Percentiles rank a stretch among this genome's conserved stretches.
Conservation (phyloP, 1,140 invertebrate species). For the Drosophila arizonae region DNA sequence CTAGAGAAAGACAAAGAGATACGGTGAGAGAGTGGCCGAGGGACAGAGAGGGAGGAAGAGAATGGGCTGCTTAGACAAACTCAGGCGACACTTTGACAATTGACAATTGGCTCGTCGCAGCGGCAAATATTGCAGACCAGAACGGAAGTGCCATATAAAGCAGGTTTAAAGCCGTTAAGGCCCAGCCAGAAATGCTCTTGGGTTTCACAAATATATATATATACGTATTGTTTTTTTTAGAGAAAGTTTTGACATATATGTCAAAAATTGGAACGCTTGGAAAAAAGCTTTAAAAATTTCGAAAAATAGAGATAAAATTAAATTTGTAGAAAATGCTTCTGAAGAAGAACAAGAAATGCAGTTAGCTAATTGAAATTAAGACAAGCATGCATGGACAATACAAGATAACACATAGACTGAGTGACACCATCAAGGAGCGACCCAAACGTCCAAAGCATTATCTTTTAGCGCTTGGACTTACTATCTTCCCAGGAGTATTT, state of each 20-base stretch:
- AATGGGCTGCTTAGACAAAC: constrained; percentile 15
- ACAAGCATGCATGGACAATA: too few species aligned
- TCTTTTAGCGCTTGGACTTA: not conserved
- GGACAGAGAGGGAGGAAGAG: not conserved
- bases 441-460: not conserved
- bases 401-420: too few species aligned
- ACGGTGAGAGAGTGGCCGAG: not conserved
- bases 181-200: constrained; percentile 10
- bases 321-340: not conserved
- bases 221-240: not conserved
- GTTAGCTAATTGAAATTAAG: too few species aligned
- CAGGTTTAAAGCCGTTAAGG: constrained; percentile 47
- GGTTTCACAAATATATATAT: constrained; percentile 10
- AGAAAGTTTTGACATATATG: constrained; percentile 67
- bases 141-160: constrained; percentile 71
- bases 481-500: not conserved
- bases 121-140: constrained; percentile 44
- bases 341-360: too few species aligned
- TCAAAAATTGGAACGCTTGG: not conserved
- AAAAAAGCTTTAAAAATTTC: not conserved
- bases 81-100: constrained; percentile 48
- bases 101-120: constrained; percentile 43
- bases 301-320: not conserved
- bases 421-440: not conserved
- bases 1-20: too few species aligned